Base-by-base conservation (phyloP, 1,140 invertebrate species). In the Tyrophagus putrescentiae region DNA sequence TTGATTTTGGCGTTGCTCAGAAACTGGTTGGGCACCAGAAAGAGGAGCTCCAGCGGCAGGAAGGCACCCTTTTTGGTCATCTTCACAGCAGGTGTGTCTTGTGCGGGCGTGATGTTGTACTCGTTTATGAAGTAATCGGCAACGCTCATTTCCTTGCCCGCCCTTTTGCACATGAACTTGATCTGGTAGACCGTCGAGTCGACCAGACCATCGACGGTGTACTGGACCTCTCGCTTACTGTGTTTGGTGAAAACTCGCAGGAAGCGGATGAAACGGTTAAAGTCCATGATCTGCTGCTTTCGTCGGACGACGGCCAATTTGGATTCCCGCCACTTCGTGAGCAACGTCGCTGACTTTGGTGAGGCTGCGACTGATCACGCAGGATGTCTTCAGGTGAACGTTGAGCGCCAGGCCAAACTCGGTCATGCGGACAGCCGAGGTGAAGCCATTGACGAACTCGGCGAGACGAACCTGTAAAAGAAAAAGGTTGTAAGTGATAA, bases 301-400 rank as follows among this genome's bases (percentile, higher is more conserved):
- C 32, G n/a, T 31, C 1, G 11, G 11, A 3, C 3, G n/a, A n/a
- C n/a, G n/a, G n/a, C n/a, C n/a, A n/a, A n/a, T 2, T 54, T 54
- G 7, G 7, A 18, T 36, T 3, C 52, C 1, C 2, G 2, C 4
- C 32, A 54, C 9, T 4, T 13, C 3, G 3, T 1, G 27, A 18
- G 39, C 52, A 3, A 54, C 3, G n/a, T 58, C 25, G 53, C 53
- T 13, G 1, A 58, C 9, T 11, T 11, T 6, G 31, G 48, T 58
- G 7, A 58, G 53, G 3, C 11, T 58, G 16, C 27, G 16, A 13
- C 34, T 45, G n/a, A 58, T 42, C 3, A 58, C 11, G 25, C 57
- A 58, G 3, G 57, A n/a, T 3, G 57, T 58, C 25, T 58, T 58
- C 23, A 58, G 25, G 16, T 58, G 57, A 31, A 58, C 21, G 53